Evolutionary conservation across 2,113 vertebrate genomes (phyloP), one percentile per base, ranked within the genome.

Genomic region (Pachyramphus minor): DNA sequence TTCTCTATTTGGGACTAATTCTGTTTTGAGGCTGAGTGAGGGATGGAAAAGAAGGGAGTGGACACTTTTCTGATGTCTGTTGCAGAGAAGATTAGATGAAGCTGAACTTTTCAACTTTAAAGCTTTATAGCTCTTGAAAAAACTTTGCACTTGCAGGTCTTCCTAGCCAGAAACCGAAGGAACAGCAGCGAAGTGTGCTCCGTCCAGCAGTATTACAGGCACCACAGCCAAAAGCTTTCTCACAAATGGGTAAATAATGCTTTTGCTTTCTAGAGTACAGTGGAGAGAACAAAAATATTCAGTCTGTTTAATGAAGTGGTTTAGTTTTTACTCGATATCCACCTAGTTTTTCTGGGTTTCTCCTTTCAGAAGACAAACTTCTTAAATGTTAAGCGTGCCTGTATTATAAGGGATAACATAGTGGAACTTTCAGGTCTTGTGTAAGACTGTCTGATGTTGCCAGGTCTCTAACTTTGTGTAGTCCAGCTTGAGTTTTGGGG

Each of bases 101-200:
- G 27, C 13, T 66, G 25, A 53, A 11, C 76, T 68, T 92, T 86
- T 63, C 23, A 45, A 24, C 50, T 77, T 62, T 5, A 55, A 81
- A 77, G 21, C 13, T 60, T 87, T 15, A 14, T 31, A n/a, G 31
- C 44, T 84, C 25, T 69, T 49, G 44, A 68, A 52, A 60, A 60
- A 75, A 39, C 24, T 24, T 83, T 93, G 67, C 58, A 4, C 90
- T 98, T 98, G 44, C 98, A 99, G 99, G 99, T 87, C 95, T 99
- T 84, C 99, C 99, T 3, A 99, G 99, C 98, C 99, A 99, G 97
- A 99, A 99, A 96, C 99, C 99, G 62, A 99, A 99, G 98, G 99
- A 99, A 52, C 99, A 99, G 96, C 99, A 99, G 92, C 98, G 99
- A 56, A 99, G 99, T 18, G 99, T 99, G 75, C 98, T 99, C 78